Evolutionary conservation across 2,113 vertebrate genomes (phyloP), one percentile per base, ranked within the genome.

Genomic region (Tauraco erythrolophus): DNA sequence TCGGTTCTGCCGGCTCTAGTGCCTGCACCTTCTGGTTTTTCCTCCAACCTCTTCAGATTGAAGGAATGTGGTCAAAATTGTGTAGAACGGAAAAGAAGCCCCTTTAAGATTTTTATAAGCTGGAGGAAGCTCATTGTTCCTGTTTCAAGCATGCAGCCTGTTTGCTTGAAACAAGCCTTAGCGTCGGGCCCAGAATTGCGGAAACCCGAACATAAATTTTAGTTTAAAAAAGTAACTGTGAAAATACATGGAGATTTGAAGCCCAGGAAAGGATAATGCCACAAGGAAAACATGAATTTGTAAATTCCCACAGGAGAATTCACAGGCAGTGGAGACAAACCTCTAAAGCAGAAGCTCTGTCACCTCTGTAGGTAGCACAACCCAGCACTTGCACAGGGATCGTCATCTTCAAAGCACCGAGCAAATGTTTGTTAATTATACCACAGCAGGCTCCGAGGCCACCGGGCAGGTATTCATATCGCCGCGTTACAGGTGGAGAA

Each of bases 181-280:
- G 30, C 0, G 0, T 10, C 41, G 25, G 66, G 37, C 56, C 30
- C 37, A 46, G 30, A 57, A 21, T 6, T 79, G 35, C 0, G 1
- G 65, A 57, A 84, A 86, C 35, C 6, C 6, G 7, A 41, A n/a
- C 28, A 22, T n/a, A 50, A 33, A 28, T 45, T 84, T 45, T n/a
- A 45, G 27, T 53, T 77, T 46, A 23, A 65, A 24, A 53, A 35
- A 58, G 28, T 28, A 28, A 22, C 13, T 2, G 0, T 64, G 74
- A 22, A 77, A 64, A 41, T 23, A 12, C 0, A 0, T 24, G 35
- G 45, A 31, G 39, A 35, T 65, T 65, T 57, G 64, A 68, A 74
- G 31, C 15, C 39, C 19, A 8, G 70, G 33, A 61, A 68, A 39
- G 27, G 69, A 14, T 43, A 16, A 10, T 39, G 56, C n/a, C 60